Evolutionary conservation across 2,888 invertebrate genomes (phyloP).

Genomic region (Leistus spinibarbis): DNA sequence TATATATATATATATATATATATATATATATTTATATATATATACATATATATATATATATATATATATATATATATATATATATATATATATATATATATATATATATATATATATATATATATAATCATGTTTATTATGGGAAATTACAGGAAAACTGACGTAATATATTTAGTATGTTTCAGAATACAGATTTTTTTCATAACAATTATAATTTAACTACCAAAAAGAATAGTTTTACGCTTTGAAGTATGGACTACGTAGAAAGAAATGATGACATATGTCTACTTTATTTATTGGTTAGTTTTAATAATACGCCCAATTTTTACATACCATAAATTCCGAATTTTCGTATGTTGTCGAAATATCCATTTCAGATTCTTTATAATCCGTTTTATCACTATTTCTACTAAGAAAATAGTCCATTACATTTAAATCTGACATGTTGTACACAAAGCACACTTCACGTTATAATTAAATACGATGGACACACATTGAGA

Average conservation of each 20-base stretch:
- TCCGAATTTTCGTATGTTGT: constrained; percentile 52
- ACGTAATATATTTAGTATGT: too few species aligned
- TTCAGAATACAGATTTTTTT: too few species aligned
- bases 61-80: too few species aligned
- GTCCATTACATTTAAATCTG: constrained; percentile 43
- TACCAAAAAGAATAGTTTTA: not conserved
- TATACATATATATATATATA: too few species aligned
- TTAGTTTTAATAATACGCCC: not conserved
- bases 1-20: too few species aligned
- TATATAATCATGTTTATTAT: too few species aligned
- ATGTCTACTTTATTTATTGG: not conserved
- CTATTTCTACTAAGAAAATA: constrained; percentile 42
- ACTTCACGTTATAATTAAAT: not conserved
- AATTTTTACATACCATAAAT: constrained; percentile 51
- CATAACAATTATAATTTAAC: too few species aligned
- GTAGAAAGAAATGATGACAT: not conserved
- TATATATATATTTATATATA: too few species aligned
- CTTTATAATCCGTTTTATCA: constrained; percentile 48
- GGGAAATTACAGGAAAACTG: too few species aligned
- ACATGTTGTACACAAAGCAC: constrained; percentile 42
- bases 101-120: too few species aligned
- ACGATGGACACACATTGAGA: not conserved
- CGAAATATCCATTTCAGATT: constrained; percentile 52
- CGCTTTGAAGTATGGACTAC: not conserved
- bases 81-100: too few species aligned